Conservation (phyloP, 1,140 invertebrate genomes). For the Listronotus bonariensis region DNA sequence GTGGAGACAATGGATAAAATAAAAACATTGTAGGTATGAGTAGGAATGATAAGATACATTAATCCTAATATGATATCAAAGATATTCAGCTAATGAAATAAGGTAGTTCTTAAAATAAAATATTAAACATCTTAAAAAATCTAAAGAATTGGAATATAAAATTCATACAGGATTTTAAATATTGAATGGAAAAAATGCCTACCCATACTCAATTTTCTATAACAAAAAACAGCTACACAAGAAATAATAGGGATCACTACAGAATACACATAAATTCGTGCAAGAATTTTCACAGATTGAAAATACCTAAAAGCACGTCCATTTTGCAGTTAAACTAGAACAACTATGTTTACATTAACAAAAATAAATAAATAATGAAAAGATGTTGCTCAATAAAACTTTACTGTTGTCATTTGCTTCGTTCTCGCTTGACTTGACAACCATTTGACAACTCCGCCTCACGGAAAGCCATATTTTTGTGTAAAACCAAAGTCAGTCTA, state of each 20-base stretch:
- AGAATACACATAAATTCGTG: conserved; percentile 34
- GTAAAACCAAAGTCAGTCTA: too few relatives aligned
- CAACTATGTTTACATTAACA: conserved; percentile 40
- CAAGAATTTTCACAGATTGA: conserved; percentile 36
- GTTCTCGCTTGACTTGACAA: background rate
- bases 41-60: too few relatives aligned
- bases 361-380: conserved; percentile 39
- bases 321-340: conserved; percentile 36
- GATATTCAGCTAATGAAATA: conserved; percentile 4
- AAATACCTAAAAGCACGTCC: conserved; percentile 51
- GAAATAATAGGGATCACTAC: conserved; percentile 32
- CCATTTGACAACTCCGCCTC: too few relatives aligned
- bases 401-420: background rate
- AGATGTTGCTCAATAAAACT: too few relatives aligned
- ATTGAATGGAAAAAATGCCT: conserved; percentile 28
- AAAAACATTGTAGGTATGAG: too few relatives aligned
- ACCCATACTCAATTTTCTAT: conserved; percentile 31
- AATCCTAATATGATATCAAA: too few relatives aligned
- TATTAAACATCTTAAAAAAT: conserved; percentile 1
- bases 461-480: too few relatives aligned
- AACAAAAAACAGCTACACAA: conserved; percentile 27
- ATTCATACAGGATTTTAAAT: too few relatives aligned
- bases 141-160: too few relatives aligned
- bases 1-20: too few relatives aligned
- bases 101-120: conserved; percentile 4